Percentiles rank a stretch among this genome's conserved stretches.
Evolutionary conservation across 2,888 invertebrate genomes (phyloP).

Genomic region (Leuctra nigra): DNA sequence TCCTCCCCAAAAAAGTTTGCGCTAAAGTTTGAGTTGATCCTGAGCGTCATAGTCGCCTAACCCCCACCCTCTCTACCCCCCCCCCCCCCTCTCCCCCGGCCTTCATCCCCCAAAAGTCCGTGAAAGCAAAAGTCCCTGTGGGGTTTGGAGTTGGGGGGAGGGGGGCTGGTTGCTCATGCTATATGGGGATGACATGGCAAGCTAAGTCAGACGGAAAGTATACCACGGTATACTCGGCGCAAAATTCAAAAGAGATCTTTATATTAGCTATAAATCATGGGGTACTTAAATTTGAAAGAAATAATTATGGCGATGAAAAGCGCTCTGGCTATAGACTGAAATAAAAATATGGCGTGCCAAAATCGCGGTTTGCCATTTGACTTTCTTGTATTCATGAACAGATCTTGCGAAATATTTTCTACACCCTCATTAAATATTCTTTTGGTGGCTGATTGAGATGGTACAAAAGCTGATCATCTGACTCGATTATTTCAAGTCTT

Average conservation of each 20-base stretch:
- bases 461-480: too few relatives aligned
- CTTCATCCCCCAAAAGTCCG: constrained; percentile 20
- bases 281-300: not conserved
- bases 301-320: not conserved
- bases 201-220: constrained; percentile 11
- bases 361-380: too few relatives aligned
- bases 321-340: too few relatives aligned
- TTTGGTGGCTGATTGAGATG: too few relatives aligned
- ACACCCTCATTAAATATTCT: too few relatives aligned
- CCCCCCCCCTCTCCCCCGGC: constrained; percentile 25
- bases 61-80: constrained; percentile 30
- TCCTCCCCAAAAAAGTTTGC: constrained; percentile 11
- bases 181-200: constrained; percentile 11
- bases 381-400: too few relatives aligned
- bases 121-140: constrained; percentile 16
- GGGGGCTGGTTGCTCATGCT: too few relatives aligned
- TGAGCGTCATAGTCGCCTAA: constrained; percentile 38
- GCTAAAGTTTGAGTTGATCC: constrained; percentile 26
- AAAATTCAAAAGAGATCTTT: not conserved
- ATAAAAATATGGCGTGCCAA: too few relatives aligned
- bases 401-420: too few relatives aligned
- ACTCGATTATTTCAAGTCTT: too few relatives aligned
- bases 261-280: not conserved
- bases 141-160: constrained; percentile 4
- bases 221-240: constrained; percentile 2